Conservation (phyloP, 2,113 vertebrate genomes). For the Macquaria australasica region DNA sequence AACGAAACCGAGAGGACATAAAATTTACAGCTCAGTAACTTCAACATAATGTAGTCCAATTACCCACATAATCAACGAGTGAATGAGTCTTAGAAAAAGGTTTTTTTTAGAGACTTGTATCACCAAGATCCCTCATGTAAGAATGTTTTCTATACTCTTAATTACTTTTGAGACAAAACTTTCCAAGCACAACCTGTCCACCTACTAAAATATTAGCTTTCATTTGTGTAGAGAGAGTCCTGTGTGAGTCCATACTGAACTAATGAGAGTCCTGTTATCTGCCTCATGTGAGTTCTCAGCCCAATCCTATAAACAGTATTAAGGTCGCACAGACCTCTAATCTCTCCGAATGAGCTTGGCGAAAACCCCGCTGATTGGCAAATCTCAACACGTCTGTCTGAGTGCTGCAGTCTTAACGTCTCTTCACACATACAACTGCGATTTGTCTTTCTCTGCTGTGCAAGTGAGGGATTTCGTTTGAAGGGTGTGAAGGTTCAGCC, state of each 20-base stretch:
- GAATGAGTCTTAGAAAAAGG: background rate
- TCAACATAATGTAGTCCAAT: constrained; percentile 8
- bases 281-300: constrained; percentile 41
- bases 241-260: constrained; percentile 8
- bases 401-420: constrained; percentile 62
- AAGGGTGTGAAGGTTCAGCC: constrained; percentile 65
- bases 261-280: constrained; percentile 58
- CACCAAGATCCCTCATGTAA: background rate
- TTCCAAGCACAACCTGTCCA: constrained; percentile 13
- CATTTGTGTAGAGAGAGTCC: constrained; percentile 1
- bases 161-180: background rate
- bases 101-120: background rate
- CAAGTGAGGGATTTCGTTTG: constrained; percentile 52
- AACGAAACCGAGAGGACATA: background rate
- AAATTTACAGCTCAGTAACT: background rate
- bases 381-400: constrained; percentile 64
- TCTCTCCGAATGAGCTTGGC: constrained; percentile 72
- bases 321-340: constrained; percentile 61
- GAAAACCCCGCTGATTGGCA: constrained; percentile 63
- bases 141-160: background rate
- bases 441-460: constrained; percentile 27
- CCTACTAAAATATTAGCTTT: background rate
- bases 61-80: background rate
- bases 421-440: constrained; percentile 54
- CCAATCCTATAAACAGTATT: constrained; percentile 61